Conservation (phyloP, 2,113 vertebrate genomes). For the Serranochromis macrocephalus region DNA sequence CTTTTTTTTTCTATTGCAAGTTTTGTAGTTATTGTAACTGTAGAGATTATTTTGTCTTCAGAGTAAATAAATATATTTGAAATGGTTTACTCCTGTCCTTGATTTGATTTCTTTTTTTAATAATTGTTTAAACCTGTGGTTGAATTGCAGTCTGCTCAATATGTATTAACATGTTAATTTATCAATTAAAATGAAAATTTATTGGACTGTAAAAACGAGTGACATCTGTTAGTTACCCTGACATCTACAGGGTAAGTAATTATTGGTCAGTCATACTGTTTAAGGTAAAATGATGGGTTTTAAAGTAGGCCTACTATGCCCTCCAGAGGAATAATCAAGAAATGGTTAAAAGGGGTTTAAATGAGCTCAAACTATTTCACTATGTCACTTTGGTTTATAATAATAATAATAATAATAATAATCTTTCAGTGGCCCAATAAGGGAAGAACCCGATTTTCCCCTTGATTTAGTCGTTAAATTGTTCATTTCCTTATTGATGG, state of each 20-base stretch:
- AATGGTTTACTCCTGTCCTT: neutral
- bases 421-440: neutral
- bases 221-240: neutral
- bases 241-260: neutral
- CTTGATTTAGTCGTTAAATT: neutral
- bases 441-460: neutral
- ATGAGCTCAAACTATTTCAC: neutral
- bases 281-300: neutral
- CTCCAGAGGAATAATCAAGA: neutral
- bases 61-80: conserved; percentile 71
- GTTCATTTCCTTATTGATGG: neutral
- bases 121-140: neutral
- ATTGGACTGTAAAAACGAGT: neutral
- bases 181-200: neutral
- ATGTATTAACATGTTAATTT: neutral
- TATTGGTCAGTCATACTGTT: neutral
- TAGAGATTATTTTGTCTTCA: conserved; percentile 64
- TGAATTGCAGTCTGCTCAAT: neutral
- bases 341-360: neutral
- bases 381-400: neutral
- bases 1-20: conserved; percentile 10
- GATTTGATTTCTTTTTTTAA: neutral
- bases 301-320: neutral
- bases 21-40: conserved; percentile 62
- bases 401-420: neutral